Percentiles rank a stretch among this genome's conserved stretches.
Conservation (phyloP, 1,140 invertebrate species). For the Contarinia nasturtii region DNA sequence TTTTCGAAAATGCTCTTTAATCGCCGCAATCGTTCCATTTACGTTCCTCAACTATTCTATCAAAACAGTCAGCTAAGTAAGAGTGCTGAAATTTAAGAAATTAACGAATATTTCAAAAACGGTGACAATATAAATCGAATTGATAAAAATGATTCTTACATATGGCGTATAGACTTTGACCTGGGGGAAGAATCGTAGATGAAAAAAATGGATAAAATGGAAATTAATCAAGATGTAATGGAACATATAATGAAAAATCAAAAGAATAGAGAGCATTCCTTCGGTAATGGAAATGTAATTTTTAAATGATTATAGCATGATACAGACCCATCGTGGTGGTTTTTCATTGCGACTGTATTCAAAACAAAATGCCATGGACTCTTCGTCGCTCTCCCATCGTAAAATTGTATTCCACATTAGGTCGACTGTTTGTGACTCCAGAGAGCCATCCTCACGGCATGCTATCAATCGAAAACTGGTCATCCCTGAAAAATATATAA, state of each 20-base stretch:
- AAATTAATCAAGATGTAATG: too few relatives aligned
- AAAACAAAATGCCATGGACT: slow-evolving; percentile 75
- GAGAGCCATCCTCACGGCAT: slow-evolving; percentile 67
- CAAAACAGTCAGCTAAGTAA: slow-evolving; percentile 86
- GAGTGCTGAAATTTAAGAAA: slow-evolving; percentile 47
- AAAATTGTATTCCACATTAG: slow-evolving; percentile 65
- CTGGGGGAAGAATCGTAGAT: too few relatives aligned
- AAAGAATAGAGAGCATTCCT: too few relatives aligned
- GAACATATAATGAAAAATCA: too few relatives aligned
- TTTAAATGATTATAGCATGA: too few relatives aligned
- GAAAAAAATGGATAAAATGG: too few relatives aligned
- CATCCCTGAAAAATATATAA: slow-evolving; percentile 21
- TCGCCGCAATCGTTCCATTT: slow-evolving; percentile 62
- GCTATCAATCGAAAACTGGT: slow-evolving; percentile 67
- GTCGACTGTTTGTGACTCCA: slow-evolving; percentile 71
- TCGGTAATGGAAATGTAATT: slow-evolving; percentile 49
- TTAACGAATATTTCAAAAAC: not conserved
- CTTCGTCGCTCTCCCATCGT: slow-evolving; percentile 76
- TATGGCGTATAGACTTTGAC: slow-evolving; percentile 85
- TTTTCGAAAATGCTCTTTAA: slow-evolving; percentile 21
- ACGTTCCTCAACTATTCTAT: slow-evolving; percentile 77
- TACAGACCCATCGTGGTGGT: slow-evolving; percentile 58
- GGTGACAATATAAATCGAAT: not conserved
- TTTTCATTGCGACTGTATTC: slow-evolving; percentile 66
- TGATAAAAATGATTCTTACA: slow-evolving; percentile 49